These are phyloP conservation scores for Atrina japonica DNA, from an alignment of 2,888 invertebrate species.

Conservation along the genomic window DNA sequence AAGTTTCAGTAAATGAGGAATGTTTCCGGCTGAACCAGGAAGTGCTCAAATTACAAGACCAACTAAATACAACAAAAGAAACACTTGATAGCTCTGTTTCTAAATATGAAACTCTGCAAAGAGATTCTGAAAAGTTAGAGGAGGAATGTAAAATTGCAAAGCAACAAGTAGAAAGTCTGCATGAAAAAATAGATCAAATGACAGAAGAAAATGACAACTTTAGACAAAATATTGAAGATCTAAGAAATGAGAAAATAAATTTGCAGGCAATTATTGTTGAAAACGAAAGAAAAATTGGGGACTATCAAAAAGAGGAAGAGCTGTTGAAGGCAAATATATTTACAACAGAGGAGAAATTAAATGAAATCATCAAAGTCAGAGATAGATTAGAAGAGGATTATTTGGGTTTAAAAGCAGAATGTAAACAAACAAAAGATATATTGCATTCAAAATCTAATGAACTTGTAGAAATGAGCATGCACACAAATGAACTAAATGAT, in stretches of 20 bases:
- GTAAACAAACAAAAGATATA: not conserved
- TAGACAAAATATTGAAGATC: conserved; percentile 34
- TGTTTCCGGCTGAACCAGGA: not conserved
- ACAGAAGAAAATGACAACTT: conserved; percentile 51
- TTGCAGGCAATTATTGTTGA: conserved; percentile 38
- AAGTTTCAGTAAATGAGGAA: not conserved
- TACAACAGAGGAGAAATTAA: not conserved
- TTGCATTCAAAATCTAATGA: not conserved
- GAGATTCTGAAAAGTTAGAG: conserved; percentile 1
- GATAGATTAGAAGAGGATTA: not conserved
- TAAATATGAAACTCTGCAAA: not conserved
- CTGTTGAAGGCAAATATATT: conserved; percentile 32
- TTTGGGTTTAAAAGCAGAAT: not conserved
- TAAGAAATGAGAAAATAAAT: conserved; percentile 2
- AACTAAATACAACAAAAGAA: not conserved
- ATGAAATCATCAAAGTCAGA: not conserved
- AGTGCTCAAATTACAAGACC: not conserved
- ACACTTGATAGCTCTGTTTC: not conserved
- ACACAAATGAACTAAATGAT: not conserved
- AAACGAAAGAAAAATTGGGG: conserved; percentile 9
- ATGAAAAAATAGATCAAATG: conserved; percentile 28
- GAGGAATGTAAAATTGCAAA: conserved; percentile 18
- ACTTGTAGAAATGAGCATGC: not conserved
- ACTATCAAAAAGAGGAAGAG: too few species aligned
- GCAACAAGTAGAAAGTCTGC: conserved; percentile 25